phyloP scores from a whole-genome alignment of 2,113 vertebrate genomes.

The Crypturellus undulatus region DNA sequence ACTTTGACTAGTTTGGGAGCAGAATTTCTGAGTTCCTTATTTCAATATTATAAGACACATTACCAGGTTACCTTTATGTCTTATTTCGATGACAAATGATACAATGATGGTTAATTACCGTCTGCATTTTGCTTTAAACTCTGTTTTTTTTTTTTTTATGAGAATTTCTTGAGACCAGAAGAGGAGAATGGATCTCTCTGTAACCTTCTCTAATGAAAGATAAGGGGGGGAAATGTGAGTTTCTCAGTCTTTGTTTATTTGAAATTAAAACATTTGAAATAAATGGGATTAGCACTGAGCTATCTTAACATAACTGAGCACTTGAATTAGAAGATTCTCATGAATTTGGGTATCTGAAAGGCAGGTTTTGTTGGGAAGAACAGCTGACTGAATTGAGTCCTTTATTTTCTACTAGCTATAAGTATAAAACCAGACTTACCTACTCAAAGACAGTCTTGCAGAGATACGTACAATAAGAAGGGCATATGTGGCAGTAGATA shows the following conservation, averaged over 20 bases:
- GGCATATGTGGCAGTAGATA: background rate
- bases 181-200: background rate
- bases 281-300: background rate
- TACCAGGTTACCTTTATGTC: fast-evolving
- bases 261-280: constrained; percentile 9
- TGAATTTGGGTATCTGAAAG: constrained; percentile 41
- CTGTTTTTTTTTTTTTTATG: background rate
- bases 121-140: background rate
- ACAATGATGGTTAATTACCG: background rate
- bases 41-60: background rate
- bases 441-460: background rate
- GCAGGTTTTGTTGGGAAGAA: constrained; percentile 29
- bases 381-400: constrained; percentile 24
- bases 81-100: background rate
- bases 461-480: background rate
- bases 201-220: background rate
- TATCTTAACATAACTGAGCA: background rate
- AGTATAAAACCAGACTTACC: constrained; percentile 29
- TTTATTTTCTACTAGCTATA: background rate
- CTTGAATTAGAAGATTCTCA: background rate
- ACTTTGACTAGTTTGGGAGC: background rate
- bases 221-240: background rate
- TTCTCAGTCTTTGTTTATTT: background rate
- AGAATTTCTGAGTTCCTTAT: background rate
- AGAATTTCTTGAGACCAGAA: background rate